Base-by-base conservation (phyloP, 2,888 invertebrate species). In the Clanis bilineata region DNA sequence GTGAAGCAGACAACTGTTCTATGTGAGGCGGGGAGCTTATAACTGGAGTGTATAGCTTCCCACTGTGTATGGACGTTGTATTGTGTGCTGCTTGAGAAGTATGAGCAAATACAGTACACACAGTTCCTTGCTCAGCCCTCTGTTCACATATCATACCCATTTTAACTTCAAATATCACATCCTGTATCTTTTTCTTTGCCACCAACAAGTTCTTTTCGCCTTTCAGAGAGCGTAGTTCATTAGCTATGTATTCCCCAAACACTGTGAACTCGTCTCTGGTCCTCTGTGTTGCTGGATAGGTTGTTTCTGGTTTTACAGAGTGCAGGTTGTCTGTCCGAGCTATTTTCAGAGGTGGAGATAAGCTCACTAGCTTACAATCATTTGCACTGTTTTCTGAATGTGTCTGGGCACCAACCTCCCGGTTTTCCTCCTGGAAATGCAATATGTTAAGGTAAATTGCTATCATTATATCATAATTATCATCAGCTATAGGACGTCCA, bases 221-320 rank as follows among this genome's bases (percentile, higher is more conserved):
- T 74, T 89, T 91, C 18, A 94, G 80, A 39, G 93, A 93, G 5
- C 94, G 82, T 67, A 94, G 80, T 73, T 94, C 94, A 71, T 94
- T 94, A 1, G 94, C 94, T 58, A 94, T 83, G 64, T 94, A 94
- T 79, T 94, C 94, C 6, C 94, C 94, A 57, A 93, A 94, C 0
- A 93, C 93, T 9, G 92, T 77, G 70, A 92, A 93, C 63, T 94
- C 94, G 70, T 94, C 94, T 62, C 93, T 83, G 39, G 65, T 73
- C 62, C 65, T 69, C 1, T 74, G 64, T 55, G 71, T 36, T 6
- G 75, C 43, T 1, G 80, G 70, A 51, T 77, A 82, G 0, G 70
- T 57, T 54, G 74, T 44, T 56, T 89, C 88, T 9, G 82, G 64
- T 69, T 87, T 85, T 2, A 74, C 67, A 12, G 76, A 64, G 22